These are phyloP conservation scores for Dendrolimus houi DNA, from an alignment of 2,888 invertebrate genomes.

Conservation along the genomic window DNA sequence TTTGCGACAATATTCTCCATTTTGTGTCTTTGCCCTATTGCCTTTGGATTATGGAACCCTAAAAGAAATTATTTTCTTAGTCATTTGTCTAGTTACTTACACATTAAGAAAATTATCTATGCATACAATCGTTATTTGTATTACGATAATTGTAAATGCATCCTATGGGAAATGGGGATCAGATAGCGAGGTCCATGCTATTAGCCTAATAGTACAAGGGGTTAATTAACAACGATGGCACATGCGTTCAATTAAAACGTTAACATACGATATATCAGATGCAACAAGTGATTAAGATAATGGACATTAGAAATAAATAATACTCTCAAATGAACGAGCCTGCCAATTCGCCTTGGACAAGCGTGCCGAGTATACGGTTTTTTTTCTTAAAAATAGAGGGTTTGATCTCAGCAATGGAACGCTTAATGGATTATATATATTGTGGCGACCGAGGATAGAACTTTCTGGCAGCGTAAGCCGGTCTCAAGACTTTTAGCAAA, in stretches of 20 bases:
- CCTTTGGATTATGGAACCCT: too few relatives aligned
- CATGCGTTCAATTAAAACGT: conserved; percentile 2
- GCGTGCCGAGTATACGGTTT: too few relatives aligned
- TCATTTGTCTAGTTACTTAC: background rate
- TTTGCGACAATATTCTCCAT: too few relatives aligned
- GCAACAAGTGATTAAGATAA: background rate
- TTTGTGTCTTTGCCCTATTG: too few relatives aligned
- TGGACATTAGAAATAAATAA: background rate
- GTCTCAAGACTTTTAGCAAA: too few relatives aligned
- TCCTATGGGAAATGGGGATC: conserved; percentile 26
- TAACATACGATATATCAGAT: conserved; percentile 13
- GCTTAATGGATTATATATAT: too few relatives aligned
- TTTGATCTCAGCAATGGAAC: too few relatives aligned
- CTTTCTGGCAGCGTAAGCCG: too few relatives aligned
- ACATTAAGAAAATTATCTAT: background rate
- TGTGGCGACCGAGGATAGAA: too few relatives aligned
- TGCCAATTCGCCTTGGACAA: too few relatives aligned
- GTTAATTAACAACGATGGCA: conserved; percentile 19
- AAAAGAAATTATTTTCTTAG: background rate
- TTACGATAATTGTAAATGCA: conserved; percentile 46
- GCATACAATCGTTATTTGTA: conserved; percentile 16
- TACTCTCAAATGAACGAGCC: background rate
- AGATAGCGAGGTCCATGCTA: conserved; percentile 7
- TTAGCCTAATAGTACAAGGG: conserved; percentile 18
- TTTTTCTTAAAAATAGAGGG: too few relatives aligned